A percentile compares a stretch with the other conserved stretches of the same genome.
Evolutionary conservation across 2,113 vertebrate species (phyloP).

Genomic region (Thinocorus orbignyianus): DNA sequence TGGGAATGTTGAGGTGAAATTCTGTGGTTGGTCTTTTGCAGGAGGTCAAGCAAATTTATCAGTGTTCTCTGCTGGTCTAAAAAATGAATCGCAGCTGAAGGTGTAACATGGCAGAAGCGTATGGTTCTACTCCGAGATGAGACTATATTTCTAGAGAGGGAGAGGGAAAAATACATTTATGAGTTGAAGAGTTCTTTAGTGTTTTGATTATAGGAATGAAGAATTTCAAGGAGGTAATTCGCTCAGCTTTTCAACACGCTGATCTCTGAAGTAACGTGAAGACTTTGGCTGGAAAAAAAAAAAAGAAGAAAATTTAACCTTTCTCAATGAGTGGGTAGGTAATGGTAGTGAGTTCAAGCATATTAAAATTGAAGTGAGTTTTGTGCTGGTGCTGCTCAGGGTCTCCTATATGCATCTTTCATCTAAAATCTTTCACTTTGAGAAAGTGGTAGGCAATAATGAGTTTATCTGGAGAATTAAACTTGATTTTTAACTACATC

Average conservation of each 20-base stretch:
- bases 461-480: background rate
- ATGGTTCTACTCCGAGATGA: background rate
- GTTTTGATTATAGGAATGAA: background rate
- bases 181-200: background rate
- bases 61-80: background rate
- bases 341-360: background rate
- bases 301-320: background rate
- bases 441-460: background rate
- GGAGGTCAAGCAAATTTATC: background rate
- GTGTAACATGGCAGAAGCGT: background rate
- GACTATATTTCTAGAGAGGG: background rate
- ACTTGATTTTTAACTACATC: background rate
- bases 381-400: background rate
- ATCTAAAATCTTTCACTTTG: background rate
- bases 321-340: background rate
- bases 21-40: background rate
- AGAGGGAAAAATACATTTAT: background rate
- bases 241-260: background rate
- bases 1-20: background rate
- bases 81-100: background rate
- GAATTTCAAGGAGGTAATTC: background rate
- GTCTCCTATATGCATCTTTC: background rate
- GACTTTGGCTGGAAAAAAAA: background rate
- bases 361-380: background rate
- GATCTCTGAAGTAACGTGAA: background rate